Base-by-base conservation (phyloP, 2,888 invertebrate species). In the Hypselothyrea guttata region DNA sequence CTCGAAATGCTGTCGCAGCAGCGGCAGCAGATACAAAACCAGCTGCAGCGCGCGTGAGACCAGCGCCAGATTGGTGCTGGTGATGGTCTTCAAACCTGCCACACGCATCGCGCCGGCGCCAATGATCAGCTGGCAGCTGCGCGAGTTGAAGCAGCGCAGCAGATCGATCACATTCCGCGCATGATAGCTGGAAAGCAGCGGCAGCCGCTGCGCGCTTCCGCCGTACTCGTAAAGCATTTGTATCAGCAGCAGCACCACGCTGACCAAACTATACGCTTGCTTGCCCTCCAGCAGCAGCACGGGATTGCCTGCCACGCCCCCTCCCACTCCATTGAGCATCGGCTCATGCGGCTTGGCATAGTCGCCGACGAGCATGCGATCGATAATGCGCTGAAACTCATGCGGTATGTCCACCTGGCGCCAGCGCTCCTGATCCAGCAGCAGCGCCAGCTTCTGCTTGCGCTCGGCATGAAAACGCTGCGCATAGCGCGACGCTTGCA, bases 101-200 rank as follows among this genome's bases (percentile, higher is more conserved):
- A 97, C 94, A 86, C 97, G 95, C 86, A 99, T 93, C 4, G 99
- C 99, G 37, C 98, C 98, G 34, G 98, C 99, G 37, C 98, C 99
- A 52, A 99, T 92, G 51, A 99, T 96, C 75, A 99, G 92, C 89
- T 98, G 98, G 90, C 97, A 98, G 79, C 95, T 95, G 57, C 95
- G 92, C 4, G 96, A 96, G 90, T 97, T 97, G 84, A 96, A 97
- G 75, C 95, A 94, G 86, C 96, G 93, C 68, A 98, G 91, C 48
- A 98, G 91, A 89, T 98, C 98, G n/a, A 96, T 93, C 77, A 98
- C 93, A 87, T 97, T 93, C 62, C 95, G 93, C 34, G 97, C 94
- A 66, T 97, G 92, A 71, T 95, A 95, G 58, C 95, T 93, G 13
- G 96, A 94, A 48, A 96, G 92, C 15, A 94, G 92, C n/a, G 95